These are phyloP conservation scores for Papilio aristodemus DNA, from an alignment of 1,140 invertebrate genomes.

Conservation along the genomic window DNA sequence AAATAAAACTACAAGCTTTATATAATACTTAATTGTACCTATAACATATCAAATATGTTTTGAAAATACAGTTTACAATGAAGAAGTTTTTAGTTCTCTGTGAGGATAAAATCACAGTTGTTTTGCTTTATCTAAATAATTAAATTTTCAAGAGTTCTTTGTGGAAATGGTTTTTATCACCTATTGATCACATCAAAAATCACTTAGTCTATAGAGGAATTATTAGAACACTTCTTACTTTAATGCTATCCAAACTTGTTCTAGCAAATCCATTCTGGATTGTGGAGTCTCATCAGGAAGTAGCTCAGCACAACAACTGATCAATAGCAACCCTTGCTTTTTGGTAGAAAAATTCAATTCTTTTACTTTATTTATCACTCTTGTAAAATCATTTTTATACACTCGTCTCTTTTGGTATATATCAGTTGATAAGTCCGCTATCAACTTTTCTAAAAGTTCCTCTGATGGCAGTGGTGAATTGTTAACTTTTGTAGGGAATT, in stretches of 20 bases:
- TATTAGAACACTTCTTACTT: constrained; percentile 49
- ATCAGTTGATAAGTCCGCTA: constrained; percentile 61
- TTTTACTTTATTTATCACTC: constrained; percentile 65
- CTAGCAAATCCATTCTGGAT: constrained; percentile 57
- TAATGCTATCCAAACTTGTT: constrained; percentile 63
- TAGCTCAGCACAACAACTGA: constrained; percentile 65
- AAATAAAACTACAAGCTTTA: background rate
- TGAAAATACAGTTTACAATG: no score
- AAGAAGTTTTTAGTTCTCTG: no score
- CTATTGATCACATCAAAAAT: no score
- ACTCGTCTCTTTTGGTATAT: constrained; percentile 71
- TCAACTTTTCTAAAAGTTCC: constrained; percentile 63
- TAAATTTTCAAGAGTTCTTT: no score
- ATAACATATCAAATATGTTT: no score
- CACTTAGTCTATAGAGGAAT: no score
- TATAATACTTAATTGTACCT: background rate
- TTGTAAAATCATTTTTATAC: constrained; percentile 70
- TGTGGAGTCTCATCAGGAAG: constrained; percentile 63
- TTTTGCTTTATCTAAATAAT: no score
- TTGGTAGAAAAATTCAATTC: constrained; percentile 63
- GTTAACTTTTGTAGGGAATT: constrained; percentile 12
- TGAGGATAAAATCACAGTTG: no score
- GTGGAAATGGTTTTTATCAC: no score
- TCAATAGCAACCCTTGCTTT: constrained; percentile 62
- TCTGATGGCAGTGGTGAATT: constrained; percentile 44